Evolutionary conservation across 2,113 vertebrate species (phyloP), one percentile per base, ranked within the genome.

Genomic region (Antechinus flavipes): DNA sequence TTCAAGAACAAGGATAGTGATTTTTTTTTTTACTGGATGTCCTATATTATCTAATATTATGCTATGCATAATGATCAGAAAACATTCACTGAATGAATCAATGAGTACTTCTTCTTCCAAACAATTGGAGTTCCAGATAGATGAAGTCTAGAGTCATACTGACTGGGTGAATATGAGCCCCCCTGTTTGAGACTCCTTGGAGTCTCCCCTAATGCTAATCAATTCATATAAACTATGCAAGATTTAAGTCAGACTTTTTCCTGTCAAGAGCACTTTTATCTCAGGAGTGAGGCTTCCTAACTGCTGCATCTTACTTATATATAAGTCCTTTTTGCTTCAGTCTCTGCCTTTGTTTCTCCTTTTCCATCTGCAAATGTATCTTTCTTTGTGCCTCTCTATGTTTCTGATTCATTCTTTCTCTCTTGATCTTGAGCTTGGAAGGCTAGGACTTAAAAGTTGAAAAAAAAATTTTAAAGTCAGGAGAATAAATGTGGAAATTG

Each of bases 381-480:
- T n/a, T 76, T 76, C 19, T 23, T 6, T 84, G 68, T 84, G n/a
- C 68, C n/a, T 84, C 68, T 84, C 68, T 84, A 2, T 84, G 14
- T 92, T 89, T 84, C 42, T 49, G 27, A 58, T 42, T 92, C 23
- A 24, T 7, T 91, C 76, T 92, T 24, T 91, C 42, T 90, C 35
- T 95, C 91, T 95, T 61, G 68, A 6, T 91, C 50, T 90, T 68
- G 3, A 19, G 27, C 92, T 95, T 12, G 61, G 16, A 30, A 16
- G 61, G n/a, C 27, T 95, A 46, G 53, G 27, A 52, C 94, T 46
- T 96, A 95, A 96, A 94, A 96, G 53, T 94, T 54, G 55, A 14
- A 95, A 91, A 95, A n/a, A 19, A 55, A 46, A 49, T 49, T 49
- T 42, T 54, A 93, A 50, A 49, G 30, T 54, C 12, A 76, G 14